Percentiles rank a stretch among this genome's conserved stretches.
These are phyloP conservation scores for Pollenia angustigena DNA, from an alignment of 2,888 invertebrate genomes.

Conservation along the genomic window DNA sequence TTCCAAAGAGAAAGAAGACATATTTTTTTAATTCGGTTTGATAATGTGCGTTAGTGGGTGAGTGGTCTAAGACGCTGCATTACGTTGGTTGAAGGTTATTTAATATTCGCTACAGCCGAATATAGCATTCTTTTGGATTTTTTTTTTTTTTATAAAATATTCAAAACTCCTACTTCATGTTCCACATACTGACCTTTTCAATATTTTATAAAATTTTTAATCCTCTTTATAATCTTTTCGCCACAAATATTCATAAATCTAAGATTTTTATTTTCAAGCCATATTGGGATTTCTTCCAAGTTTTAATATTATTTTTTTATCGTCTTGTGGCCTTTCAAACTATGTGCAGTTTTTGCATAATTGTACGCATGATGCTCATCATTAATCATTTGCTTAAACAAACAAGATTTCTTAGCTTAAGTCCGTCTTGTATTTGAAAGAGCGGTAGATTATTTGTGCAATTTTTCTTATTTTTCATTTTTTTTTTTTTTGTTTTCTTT, in stretches of 20 bases:
- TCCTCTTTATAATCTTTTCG: not conserved
- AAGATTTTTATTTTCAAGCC: not conserved
- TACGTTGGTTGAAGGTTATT: too few species aligned
- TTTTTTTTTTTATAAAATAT: too few species aligned
- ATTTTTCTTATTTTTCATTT: slow-evolving; percentile 56
- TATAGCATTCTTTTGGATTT: too few species aligned
- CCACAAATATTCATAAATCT: slow-evolving; percentile 41
- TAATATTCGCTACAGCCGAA: too few species aligned
- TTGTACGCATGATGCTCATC: slow-evolving; percentile 72
- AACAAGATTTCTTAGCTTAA: slow-evolving; percentile 65
- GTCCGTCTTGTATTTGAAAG: slow-evolving; percentile 51
- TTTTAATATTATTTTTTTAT: not conserved
- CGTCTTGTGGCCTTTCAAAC: not conserved
- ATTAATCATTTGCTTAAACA: slow-evolving; percentile 69
- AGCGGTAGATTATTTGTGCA: slow-evolving; percentile 71
- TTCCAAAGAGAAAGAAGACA: too few species aligned
- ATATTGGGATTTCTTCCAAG: slow-evolving; percentile 2
- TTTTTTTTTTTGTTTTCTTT: slow-evolving; percentile 14
- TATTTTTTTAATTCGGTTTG: too few species aligned
- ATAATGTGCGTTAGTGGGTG: too few species aligned
- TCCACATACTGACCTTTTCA: slow-evolving; percentile 36
- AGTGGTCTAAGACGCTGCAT: too few species aligned
- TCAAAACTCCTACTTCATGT: not conserved
- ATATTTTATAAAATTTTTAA: not conserved
- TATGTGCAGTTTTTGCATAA: slow-evolving; percentile 63